Evolutionary conservation across 2,113 vertebrate species (phyloP).

Genomic region (Dolichotis patagonum): DNA sequence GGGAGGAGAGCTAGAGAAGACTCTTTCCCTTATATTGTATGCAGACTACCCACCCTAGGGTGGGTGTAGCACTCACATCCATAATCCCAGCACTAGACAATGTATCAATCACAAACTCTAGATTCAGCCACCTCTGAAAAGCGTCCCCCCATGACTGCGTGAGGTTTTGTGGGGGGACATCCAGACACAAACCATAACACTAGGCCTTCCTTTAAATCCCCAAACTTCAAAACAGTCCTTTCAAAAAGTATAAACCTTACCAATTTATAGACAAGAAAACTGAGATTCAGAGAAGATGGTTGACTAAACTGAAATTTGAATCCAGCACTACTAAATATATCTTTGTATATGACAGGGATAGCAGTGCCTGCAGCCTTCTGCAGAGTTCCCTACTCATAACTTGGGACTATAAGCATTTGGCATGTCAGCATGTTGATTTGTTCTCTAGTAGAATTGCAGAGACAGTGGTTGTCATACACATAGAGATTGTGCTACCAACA

Average conservation of each 20-base stretch:
- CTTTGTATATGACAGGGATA: background rate
- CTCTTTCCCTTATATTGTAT: no score
- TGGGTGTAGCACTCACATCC: no score
- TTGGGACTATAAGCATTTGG: background rate
- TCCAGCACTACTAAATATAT: background rate
- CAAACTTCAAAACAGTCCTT: background rate
- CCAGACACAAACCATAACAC: no score
- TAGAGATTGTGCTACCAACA: accelerated
- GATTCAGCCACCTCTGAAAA: no score
- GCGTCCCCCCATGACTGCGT: no score
- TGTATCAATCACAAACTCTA: no score
- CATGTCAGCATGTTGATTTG: background rate
- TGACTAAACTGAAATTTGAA: background rate
- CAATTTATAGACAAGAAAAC: background rate
- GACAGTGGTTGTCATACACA: background rate
- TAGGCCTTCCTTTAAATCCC: background rate
- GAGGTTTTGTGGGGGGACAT: no score
- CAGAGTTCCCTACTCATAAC: background rate
- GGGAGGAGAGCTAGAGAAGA: no score
- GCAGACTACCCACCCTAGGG: no score
- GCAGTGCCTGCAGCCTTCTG: background rate
- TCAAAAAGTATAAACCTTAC: background rate
- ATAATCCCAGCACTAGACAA: no score
- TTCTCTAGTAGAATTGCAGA: background rate
- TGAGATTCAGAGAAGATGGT: background rate